These are phyloP conservation scores for Philereme transversata DNA, from an alignment of 2,888 invertebrate genomes.

Conservation along the genomic window DNA sequence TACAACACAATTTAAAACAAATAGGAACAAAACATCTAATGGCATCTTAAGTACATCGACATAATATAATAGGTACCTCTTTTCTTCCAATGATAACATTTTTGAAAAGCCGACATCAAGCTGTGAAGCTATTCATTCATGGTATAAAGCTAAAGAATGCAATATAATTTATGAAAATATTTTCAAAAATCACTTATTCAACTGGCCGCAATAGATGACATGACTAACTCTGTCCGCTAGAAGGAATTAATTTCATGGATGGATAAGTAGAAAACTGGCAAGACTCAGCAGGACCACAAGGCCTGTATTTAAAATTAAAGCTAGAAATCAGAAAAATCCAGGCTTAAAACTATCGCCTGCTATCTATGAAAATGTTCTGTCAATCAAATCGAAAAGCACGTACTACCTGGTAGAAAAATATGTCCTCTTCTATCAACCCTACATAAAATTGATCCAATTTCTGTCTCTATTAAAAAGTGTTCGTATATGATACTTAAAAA, in stretches of 20 bases:
- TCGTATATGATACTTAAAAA: conserved; percentile 38
- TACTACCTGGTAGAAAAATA: conserved; percentile 79
- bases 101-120: conserved; percentile 82
- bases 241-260: conserved; percentile 74
- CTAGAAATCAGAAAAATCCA: conserved; percentile 73
- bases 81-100: conserved; percentile 80
- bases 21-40: conserved; percentile 60
- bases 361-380: conserved; percentile 61
- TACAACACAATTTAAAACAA: conserved; percentile 60
- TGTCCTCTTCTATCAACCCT: conserved; percentile 73
- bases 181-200: conserved; percentile 64
- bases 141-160: conserved; percentile 73
- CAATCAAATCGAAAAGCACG: conserved; percentile 75
- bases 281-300: conserved; percentile 66
- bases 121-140: conserved; percentile 77
- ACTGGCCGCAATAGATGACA: conserved; percentile 67
- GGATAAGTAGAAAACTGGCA: conserved; percentile 78
- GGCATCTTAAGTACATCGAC: conserved; percentile 70
- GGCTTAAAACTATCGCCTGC: conserved; percentile 65
- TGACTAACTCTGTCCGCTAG: conserved; percentile 68
- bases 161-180: conserved; percentile 76
- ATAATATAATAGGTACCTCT: conserved; percentile 79
- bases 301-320: conserved; percentile 61
- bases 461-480: conserved; percentile 41
- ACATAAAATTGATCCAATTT: conserved; percentile 74